phyloP scores from a whole-genome alignment of 1,140 invertebrate genomes.

The Reticulitermes speratus region DNA sequence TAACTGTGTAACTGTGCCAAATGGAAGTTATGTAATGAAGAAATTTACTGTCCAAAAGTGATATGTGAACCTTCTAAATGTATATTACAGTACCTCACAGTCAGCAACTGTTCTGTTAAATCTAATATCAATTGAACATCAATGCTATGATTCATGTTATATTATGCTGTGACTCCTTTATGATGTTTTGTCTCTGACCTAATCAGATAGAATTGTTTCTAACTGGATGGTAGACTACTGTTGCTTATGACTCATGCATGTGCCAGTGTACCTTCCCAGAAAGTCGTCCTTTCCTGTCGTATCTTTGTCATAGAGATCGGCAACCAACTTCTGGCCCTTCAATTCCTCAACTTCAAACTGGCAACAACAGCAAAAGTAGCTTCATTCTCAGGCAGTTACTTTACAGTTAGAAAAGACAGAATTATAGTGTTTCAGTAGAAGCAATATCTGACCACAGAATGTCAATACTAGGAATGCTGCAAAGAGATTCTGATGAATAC shows the following conservation, averaged over 20 bases:
- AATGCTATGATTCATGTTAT: too few relatives aligned
- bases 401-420: constrained; percentile 16
- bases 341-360: constrained; percentile 51
- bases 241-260: neutral
- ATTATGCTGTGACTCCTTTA: too few relatives aligned
- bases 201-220: neutral
- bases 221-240: neutral
- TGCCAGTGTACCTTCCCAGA: constrained; percentile 72
- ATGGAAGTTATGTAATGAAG: too few relatives aligned
- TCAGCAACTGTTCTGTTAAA: too few relatives aligned
- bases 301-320: constrained; percentile 76
- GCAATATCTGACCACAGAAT: neutral
- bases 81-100: too few relatives aligned
- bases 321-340: constrained; percentile 31
- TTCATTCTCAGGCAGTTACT: constrained; percentile 17
- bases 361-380: constrained; percentile 25
- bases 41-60: too few relatives aligned
- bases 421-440: neutral
- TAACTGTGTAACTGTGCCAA: too few relatives aligned
- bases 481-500: neutral
- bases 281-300: constrained; percentile 72
- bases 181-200: too few relatives aligned
- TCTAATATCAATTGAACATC: too few relatives aligned
- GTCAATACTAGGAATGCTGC: too few relatives aligned
- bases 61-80: too few relatives aligned